These are phyloP conservation scores for Pinna nobilis DNA, from an alignment of 1,140 invertebrate genomes.

Conservation along the genomic window DNA sequence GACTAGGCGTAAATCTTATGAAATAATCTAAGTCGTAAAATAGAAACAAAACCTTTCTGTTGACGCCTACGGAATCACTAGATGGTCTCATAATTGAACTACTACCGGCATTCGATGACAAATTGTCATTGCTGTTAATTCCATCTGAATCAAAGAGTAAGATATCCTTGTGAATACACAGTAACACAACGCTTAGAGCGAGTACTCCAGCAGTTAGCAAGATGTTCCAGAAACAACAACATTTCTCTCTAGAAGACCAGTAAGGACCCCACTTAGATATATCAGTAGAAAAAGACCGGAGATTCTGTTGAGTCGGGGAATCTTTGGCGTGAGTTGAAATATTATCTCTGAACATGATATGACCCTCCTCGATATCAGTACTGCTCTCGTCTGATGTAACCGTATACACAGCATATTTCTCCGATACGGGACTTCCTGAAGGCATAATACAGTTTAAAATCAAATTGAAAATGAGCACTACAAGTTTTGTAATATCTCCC, in stretches of 20 bases:
- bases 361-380: conserved; percentile 18
- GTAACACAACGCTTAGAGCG: neutral
- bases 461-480: neutral
- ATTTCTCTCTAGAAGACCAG: conserved; percentile 28
- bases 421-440: conserved; percentile 9
- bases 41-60: too few relatives aligned
- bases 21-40: neutral
- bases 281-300: conserved; percentile 23
- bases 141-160: too few relatives aligned
- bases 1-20: neutral
- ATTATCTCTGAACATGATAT: conserved; percentile 14
- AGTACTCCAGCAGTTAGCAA: neutral
- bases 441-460: conserved; percentile 1
- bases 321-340: conserved; percentile 1
- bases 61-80: too few relatives aligned
- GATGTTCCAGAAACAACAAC: conserved; percentile 33
- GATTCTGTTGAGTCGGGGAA: neutral
- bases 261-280: conserved; percentile 19
- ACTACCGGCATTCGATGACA: too few relatives aligned
- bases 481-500: neutral
- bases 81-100: too few relatives aligned
- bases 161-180: conserved; percentile 6
- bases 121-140: too few relatives aligned
- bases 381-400: conserved; percentile 26
- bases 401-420: conserved; percentile 29